phyloP scores from a whole-genome alignment of 2,797 vertebrate genomes.

The Pangasius macronema region DNA sequence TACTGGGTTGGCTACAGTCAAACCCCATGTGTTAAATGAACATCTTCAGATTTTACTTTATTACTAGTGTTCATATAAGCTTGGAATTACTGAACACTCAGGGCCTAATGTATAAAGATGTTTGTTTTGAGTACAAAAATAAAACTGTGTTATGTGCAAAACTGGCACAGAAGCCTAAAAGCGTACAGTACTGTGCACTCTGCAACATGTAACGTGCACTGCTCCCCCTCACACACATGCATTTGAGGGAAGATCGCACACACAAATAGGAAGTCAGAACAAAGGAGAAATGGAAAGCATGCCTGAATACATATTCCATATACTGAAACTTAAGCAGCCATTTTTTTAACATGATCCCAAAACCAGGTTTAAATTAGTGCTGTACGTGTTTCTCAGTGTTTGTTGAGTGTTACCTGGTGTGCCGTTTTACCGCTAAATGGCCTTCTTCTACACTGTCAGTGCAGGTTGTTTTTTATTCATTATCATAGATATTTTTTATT shows the following conservation, averaged over 20 bases:
- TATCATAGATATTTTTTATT: background rate
- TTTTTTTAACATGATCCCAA: background rate
- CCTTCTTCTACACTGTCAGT: background rate
- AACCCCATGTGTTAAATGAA: background rate
- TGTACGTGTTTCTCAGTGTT: background rate
- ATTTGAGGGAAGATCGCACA: background rate
- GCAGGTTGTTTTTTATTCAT: background rate
- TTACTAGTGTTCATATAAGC: background rate
- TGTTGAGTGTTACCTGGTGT: background rate
- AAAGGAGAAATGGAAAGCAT: background rate
- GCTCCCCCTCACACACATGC: background rate
- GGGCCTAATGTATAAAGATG: background rate
- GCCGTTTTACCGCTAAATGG: background rate
- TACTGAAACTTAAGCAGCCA: background rate
- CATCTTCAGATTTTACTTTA: background rate
- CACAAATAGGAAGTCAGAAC: background rate
- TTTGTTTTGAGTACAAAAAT: background rate
- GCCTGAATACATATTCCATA: background rate
- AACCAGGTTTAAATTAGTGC: background rate
- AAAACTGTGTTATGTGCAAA: background rate
- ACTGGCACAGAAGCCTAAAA: background rate
- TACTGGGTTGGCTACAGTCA: background rate
- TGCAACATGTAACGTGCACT: background rate
- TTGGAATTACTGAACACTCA: background rate
- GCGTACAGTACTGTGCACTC: background rate